Evolutionary conservation across 1,140 invertebrate species (phyloP), one percentile per base, ranked within the genome.

Genomic region (Caerostris darwini): DNA sequence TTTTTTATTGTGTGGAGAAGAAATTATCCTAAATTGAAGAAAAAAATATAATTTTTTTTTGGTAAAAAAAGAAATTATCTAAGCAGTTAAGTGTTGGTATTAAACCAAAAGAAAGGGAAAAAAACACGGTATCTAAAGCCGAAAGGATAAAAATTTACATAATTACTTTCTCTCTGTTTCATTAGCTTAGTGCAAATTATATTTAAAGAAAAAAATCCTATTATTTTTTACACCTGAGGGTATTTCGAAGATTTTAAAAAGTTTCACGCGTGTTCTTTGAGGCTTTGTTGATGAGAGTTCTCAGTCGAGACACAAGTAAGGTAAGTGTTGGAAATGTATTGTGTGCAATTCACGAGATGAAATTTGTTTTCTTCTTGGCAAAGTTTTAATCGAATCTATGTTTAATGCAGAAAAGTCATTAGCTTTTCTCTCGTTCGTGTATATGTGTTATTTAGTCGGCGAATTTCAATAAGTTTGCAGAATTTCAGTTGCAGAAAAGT

Each of bases 121-220:
- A 56, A 90, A 17, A 77, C 71, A 3, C n/a, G 12, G 8, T 12
- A 19, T 8, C 12, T 69, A 10, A 34, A 53, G 88, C 17, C 3
- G n/a, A 58, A 71, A 77, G 34, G 88, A 90, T 34, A 34, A 90
- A 19, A 90, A 90, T 90, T 90, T 90, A 50, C 88, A 90, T 90
- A 90, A 90, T 90, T 90, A 90, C 67, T 77, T 90, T 90, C 17
- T 71, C 19, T 57, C 8, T 6, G 53, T 12, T 90, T 71, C 10
- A 77, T 7, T 5, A 17, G 19, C 17, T 90, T 58, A 77, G 64
- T 64, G 67, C n/a, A 90, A 90, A 90, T 90, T 90, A 77, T 19
- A 57, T 77, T 90, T 90, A 64, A 53, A 7, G 10, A 56, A 34
- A 90, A n/a, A 50, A 58, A 71, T 53, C 67, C 57, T 67, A 34